phyloP scores from a whole-genome alignment of 2,888 invertebrate genomes.

The Eubasilissa splendida region DNA sequence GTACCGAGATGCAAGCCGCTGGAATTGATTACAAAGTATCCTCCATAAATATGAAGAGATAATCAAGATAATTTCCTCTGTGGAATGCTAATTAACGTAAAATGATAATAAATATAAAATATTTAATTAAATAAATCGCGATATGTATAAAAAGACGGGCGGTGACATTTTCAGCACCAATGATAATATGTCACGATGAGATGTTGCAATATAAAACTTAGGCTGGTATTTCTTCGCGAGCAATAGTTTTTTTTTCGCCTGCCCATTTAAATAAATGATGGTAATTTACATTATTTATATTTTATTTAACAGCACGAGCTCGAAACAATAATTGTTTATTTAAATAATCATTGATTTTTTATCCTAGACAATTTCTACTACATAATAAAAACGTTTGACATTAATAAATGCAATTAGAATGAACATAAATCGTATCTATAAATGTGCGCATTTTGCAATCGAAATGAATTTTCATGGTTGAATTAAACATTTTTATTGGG shows the following conservation, averaged over 20 bases:
- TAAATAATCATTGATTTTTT: background rate
- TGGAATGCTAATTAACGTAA: constrained; percentile 30
- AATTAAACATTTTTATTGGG: background rate
- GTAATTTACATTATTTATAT: background rate
- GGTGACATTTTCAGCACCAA: constrained; percentile 28
- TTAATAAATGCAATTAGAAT: constrained; percentile 10
- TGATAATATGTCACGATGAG: constrained; percentile 27
- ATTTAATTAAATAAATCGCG: constrained; percentile 21
- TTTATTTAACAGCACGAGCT: background rate
- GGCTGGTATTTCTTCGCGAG: background rate
- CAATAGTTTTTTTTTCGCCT: background rate
- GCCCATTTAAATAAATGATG: constrained; percentile 10
- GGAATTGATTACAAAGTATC: background rate
- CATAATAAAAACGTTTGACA: constrained; percentile 2
- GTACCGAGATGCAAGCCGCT: background rate
- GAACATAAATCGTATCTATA: background rate
- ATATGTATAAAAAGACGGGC: constrained; percentile 6
- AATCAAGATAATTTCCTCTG: background rate
- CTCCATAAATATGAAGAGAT: constrained; percentile 7
- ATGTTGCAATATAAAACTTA: constrained; percentile 5
- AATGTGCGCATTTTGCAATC: background rate
- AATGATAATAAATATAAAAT: constrained; percentile 22
- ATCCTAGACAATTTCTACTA: background rate
- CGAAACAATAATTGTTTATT: constrained; percentile 32
- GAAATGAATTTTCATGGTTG: background rate